phyloP scores from a whole-genome alignment of 2,797 vertebrate species.

The Champsocephalus gunnari region DNA sequence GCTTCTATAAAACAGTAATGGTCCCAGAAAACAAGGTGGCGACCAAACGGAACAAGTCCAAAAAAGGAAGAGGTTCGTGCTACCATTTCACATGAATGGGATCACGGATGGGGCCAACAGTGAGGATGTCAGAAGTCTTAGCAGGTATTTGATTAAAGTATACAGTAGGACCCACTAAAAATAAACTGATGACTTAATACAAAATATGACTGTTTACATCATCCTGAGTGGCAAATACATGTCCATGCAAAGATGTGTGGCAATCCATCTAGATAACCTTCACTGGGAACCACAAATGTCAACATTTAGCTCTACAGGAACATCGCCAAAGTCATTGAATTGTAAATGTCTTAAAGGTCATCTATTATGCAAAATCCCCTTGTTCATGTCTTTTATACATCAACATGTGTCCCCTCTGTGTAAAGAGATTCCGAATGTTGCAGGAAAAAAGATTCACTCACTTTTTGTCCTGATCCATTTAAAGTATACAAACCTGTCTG shows the following conservation, averaged over 20 bases:
- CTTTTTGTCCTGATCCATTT: no score
- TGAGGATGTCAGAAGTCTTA: neutral
- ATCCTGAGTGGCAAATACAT: neutral
- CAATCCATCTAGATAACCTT: neutral
- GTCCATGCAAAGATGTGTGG: neutral
- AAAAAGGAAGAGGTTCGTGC: neutral
- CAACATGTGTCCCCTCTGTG: no score
- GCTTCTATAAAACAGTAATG: neutral
- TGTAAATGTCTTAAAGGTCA: neutral
- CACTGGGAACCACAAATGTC: neutral
- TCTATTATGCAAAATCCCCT: no score
- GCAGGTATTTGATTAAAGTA: neutral
- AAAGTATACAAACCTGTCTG: no score
- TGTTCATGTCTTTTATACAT: no score
- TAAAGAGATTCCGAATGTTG: no score
- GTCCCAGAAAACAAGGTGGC: neutral
- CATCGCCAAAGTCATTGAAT: neutral
- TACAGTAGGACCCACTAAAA: neutral
- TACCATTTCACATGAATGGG: neutral
- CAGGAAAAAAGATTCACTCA: no score
- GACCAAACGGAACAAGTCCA: neutral
- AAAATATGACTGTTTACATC: neutral
- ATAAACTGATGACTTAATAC: neutral
- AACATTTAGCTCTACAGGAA: neutral
- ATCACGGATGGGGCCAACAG: neutral